Evolutionary conservation across 2,797 vertebrate species (phyloP).

Genomic region (Propithecus perrieri): DNA sequence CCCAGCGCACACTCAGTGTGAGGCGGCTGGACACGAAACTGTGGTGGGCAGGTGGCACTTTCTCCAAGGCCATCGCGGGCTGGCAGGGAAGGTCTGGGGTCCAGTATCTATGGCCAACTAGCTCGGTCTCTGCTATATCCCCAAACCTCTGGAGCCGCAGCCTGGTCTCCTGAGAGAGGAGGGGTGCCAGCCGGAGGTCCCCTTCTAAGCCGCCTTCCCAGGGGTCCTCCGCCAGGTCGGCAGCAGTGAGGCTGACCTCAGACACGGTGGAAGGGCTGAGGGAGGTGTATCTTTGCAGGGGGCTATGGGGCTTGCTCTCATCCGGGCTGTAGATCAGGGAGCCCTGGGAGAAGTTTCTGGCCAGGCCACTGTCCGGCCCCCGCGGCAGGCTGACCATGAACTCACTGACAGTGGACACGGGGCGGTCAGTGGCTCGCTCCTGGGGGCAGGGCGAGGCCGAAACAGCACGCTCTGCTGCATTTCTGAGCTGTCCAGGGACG

Average conservation of each 20-base stretch:
- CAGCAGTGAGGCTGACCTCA: neutral
- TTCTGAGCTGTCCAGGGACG: neutral
- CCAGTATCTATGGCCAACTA: rapidly evolving
- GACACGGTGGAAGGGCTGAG: neutral
- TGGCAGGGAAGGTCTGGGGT: rapidly evolving
- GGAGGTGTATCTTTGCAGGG: rapidly evolving
- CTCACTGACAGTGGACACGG: neutral
- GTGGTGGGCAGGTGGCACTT: neutral
- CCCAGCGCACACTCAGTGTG: neutral
- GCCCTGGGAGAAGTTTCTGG: neutral
- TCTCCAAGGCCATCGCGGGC: rapidly evolving
- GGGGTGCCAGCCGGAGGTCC: rapidly evolving
- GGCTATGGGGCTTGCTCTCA: neutral
- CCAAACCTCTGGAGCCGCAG: neutral
- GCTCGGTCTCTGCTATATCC: neutral
- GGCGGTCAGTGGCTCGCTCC: neutral
- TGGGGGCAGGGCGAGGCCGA: rapidly evolving
- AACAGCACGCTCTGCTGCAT: rapidly evolving
- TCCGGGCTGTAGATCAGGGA: rapidly evolving
- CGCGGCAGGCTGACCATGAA: neutral
- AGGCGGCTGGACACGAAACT: neutral
- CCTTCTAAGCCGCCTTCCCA: neutral
- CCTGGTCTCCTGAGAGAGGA: neutral
- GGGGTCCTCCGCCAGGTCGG: neutral
- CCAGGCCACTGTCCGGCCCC: neutral